phyloP scores from a whole-genome alignment of 2,113 vertebrate genomes.

The Anas platyrhynchos region DNA sequence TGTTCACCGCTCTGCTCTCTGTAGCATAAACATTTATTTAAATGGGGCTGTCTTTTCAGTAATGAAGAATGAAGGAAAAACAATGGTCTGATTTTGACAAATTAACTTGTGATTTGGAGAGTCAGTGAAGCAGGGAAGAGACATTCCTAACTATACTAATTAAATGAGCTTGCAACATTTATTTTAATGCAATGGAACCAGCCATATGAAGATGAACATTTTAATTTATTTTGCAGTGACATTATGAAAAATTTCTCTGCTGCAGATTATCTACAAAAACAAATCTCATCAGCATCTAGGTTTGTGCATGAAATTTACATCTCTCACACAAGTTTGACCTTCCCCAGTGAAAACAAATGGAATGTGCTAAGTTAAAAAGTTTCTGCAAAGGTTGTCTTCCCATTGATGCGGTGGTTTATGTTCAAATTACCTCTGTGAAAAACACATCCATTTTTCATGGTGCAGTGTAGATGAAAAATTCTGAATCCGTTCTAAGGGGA shows the following conservation, averaged over 20 bases:
- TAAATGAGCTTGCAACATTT: constrained; percentile 91
- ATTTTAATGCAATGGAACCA: constrained; percentile 91
- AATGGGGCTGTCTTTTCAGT: constrained; percentile 86
- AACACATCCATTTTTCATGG: constrained; percentile 84
- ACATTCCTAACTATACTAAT: constrained; percentile 91
- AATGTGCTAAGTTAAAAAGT: constrained; percentile 79
- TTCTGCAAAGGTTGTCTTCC: constrained; percentile 81
- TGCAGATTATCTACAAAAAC: constrained; percentile 86
- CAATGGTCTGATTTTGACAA: constrained; percentile 92
- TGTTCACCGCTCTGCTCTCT: constrained; percentile 82
- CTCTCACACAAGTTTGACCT: constrained; percentile 80
- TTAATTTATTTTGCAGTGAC: constrained; percentile 89
- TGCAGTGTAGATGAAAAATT: constrained; percentile 81
- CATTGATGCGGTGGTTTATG: constrained; percentile 77
- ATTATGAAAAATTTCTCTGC: constrained; percentile 88
- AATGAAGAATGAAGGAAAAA: constrained; percentile 92
- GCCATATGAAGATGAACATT: constrained; percentile 91
- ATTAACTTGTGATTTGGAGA: constrained; percentile 92
- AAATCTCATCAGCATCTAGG: constrained; percentile 87
- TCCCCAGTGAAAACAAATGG: constrained; percentile 77
- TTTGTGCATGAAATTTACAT: constrained; percentile 83
- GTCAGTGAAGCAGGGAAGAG: constrained; percentile 87
- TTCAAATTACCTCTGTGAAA: constrained; percentile 82
- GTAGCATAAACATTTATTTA: constrained; percentile 91
- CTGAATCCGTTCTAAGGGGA: constrained; percentile 79